A percentile compares a stretch with the other conserved stretches of the same genome.
Evolutionary conservation across 2,797 vertebrate species (phyloP).

Genomic region (Rhinatrema bivittatum): DNA sequence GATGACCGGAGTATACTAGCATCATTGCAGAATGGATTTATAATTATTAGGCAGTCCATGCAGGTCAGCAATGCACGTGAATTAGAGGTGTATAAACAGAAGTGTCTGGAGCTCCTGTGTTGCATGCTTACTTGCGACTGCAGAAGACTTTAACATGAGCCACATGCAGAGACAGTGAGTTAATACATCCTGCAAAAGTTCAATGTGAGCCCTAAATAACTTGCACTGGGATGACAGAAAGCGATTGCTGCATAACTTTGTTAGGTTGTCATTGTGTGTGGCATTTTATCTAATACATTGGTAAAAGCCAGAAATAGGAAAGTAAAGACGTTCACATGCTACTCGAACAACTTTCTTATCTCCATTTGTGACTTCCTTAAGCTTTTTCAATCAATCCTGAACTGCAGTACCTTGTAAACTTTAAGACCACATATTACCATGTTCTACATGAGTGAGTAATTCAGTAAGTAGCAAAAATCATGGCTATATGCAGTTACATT

Average conservation of each 20-base stretch:
- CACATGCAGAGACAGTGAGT: constrained; percentile 1
- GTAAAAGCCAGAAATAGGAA: constrained; percentile 32
- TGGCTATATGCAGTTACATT: constrained; percentile 18
- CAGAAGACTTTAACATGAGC: constrained; percentile 20
- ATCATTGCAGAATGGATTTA: neutral
- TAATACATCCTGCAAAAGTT: constrained; percentile 11
- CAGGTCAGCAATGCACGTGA: constrained; percentile 12
- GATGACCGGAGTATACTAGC: constrained; percentile 5
- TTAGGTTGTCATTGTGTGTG: neutral
- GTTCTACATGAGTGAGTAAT: constrained; percentile 9
- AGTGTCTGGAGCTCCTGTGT: constrained; percentile 9
- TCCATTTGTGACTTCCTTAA: constrained; percentile 13
- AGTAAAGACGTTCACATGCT: constrained; percentile 18
- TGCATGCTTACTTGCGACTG: neutral
- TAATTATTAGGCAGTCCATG: constrained; percentile 12
- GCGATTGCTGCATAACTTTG: constrained; percentile 2
- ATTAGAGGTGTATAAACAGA: constrained; percentile 17
- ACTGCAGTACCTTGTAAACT: constrained; percentile 7
- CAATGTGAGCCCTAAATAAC: constrained; percentile 18
- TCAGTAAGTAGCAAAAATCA: neutral
- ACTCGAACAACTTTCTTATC: constrained; percentile 19
- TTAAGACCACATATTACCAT: constrained; percentile 15
- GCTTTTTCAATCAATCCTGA: constrained; percentile 21
- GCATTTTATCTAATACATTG: constrained; percentile 29
- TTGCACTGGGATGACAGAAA: constrained; percentile 11